These are phyloP conservation scores for Gasteruption jaculator DNA, from an alignment of 2,888 invertebrate genomes.

Conservation along the genomic window DNA sequence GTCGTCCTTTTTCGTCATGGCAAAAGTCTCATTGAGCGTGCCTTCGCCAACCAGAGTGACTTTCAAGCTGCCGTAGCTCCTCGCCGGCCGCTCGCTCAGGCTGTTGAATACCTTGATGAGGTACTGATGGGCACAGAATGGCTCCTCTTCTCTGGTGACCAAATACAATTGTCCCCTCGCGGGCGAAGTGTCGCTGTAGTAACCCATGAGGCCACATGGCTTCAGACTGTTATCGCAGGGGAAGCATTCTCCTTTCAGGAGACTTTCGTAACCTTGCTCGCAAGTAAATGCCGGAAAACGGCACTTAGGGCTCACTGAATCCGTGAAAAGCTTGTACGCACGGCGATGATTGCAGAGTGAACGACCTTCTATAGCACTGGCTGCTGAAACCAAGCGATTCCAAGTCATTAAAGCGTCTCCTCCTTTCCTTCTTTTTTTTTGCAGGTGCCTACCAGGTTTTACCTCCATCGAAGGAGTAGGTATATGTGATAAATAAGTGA, in stretches of 20 bases:
- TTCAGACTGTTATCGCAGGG: slow-evolving; percentile 59
- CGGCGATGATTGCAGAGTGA: slow-evolving; percentile 90
- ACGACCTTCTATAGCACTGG: slow-evolving; percentile 78
- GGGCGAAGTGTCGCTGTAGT: slow-evolving; percentile 80
- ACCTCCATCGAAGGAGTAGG: no score
- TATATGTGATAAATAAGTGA: no score
- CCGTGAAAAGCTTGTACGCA: slow-evolving; percentile 91
- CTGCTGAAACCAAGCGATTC: no score
- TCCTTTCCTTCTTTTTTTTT: no score
- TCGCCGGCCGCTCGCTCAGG: slow-evolving; percentile 61
- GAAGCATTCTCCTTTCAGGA: slow-evolving; percentile 74
- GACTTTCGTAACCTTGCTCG: slow-evolving; percentile 72
- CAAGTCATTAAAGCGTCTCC: no score
- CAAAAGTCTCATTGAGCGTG: slow-evolving; percentile 82
- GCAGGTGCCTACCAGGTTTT: no score
- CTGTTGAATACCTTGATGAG: slow-evolving; percentile 72
- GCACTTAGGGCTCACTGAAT: slow-evolving; percentile 87
- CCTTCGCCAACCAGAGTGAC: slow-evolving; percentile 76
- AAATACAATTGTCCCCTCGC: slow-evolving; percentile 85
- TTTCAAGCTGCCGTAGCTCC: slow-evolving; percentile 71
- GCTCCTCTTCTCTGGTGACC: slow-evolving; percentile 84
- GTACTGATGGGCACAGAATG: slow-evolving; percentile 91
- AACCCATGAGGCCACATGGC: slow-evolving; percentile 89
- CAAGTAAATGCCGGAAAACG: slow-evolving; percentile 91
- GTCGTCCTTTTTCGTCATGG: slow-evolving; percentile 81